Percentiles rank a stretch among this genome's conserved stretches.
These are phyloP conservation scores for Alentia gelatinosa DNA, from an alignment of 2,888 invertebrate genomes.

Conservation along the genomic window DNA sequence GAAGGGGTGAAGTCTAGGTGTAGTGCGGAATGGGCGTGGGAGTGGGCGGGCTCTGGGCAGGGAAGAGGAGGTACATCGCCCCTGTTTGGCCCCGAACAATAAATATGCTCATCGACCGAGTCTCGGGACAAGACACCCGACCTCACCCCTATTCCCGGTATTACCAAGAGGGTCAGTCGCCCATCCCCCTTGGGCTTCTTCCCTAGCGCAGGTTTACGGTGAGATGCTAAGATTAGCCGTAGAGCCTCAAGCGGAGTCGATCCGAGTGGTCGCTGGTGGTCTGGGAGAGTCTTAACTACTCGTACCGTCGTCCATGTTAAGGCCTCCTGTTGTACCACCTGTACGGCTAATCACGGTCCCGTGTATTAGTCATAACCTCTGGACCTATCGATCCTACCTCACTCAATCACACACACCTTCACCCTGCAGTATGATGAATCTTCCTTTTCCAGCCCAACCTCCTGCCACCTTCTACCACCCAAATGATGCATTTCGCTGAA, in stretches of 20 bases:
- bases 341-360: background rate
- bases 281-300: background rate
- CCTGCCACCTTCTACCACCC: too few relatives aligned
- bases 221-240: background rate
- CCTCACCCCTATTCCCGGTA: background rate
- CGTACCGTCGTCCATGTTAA: background rate
- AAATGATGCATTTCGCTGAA: too few relatives aligned
- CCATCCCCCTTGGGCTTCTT: background rate
- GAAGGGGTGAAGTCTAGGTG: too few relatives aligned
- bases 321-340: background rate
- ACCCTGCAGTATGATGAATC: too few relatives aligned
- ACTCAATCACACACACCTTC: background rate
- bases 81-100: background rate
- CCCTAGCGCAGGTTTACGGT: background rate
- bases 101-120: conserved; percentile 10
- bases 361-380: background rate
- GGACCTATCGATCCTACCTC: background rate
- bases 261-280: background rate
- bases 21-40: too few relatives aligned
- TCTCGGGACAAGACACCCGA: background rate
- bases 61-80: background rate
- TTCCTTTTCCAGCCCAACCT: too few relatives aligned
- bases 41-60: too few relatives aligned
- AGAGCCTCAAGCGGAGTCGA: background rate
- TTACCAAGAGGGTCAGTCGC: background rate